Evolutionary conservation across 1,140 invertebrate species (phyloP), one percentile per base, ranked within the genome.

Genomic region (Homarus americanus): DNA sequence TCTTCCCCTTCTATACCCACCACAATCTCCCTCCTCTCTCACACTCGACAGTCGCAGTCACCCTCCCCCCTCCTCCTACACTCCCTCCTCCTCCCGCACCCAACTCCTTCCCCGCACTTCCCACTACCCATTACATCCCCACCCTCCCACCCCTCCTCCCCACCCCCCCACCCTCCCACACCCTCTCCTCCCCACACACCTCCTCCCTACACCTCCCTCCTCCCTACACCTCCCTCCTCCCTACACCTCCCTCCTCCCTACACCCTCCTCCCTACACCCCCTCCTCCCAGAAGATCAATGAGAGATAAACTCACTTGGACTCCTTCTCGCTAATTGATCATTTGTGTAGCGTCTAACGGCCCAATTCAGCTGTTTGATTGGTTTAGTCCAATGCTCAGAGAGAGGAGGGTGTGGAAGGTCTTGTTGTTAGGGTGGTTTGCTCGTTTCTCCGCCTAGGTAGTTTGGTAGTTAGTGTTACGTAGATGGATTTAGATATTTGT

Each of bases 321-420:
- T 69, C 63, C 63, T 69, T 32, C n/a, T 5, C 63, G n/a, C 24
- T 69, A 69, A 69, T 69, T 69, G 63, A 69, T 69, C 63, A 28
- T 69, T 32, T 69, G 63, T 69, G 63, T 69, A 69, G 63, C 0
- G n/a, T 0, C 63, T 69, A 69, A 69, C 28, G 4, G n/a, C 24
- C 63, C n/a, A 32, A 28, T 28, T 69, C n/a, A 69, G 12, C 1
- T 28, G 9, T 69, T 2, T 69, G 63, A 32, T 28, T 69, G 63
- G 24, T 49, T 49, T 49, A 24, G 3, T 32, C 44, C 44, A 49
- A 15, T 49, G 12, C 44, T n/a, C n/a, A n/a, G n/a, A n/a, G n/a
- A n/a, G n/a, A n/a, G n/a, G n/a, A n/a, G n/a, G n/a, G n/a, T n/a
- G n/a, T n/a, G 44, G 5, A 49, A 5, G 44, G 44, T 15, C 44